Evolutionary conservation across 1,140 invertebrate species (phyloP), one percentile per base, ranked within the genome.

Genomic region (Gryon sp.): DNA sequence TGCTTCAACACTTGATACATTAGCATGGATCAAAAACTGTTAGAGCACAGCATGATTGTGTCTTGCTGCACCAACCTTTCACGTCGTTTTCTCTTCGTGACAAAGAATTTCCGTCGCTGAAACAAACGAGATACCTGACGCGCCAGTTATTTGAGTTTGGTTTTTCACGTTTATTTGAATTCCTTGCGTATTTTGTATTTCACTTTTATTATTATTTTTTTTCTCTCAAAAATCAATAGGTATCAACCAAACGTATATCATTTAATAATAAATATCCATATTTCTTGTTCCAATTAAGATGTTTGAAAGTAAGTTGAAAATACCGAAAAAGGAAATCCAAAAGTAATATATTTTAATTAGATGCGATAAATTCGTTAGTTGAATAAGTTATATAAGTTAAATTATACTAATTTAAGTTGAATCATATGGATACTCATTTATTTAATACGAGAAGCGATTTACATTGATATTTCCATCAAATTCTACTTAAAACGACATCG

Each of bases 1-100:
- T 26, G 28, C 34, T 59, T 24, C 30, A 63, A 70, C 45, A 60
- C 52, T 70, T 65, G 57, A 24, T 7, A 48, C 62, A 53, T 60
- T 36, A 45, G 9, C 34, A 14, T 57, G 48, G 4, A 40, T 46
- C 28, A 55, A 57, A 69, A 63, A 69, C 40, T 32, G 16, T 43
- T 50, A 24, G 22, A 43, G 45, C 30, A 20, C 7, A 0, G 12
- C 14, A 14, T 24, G 36, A 18, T 24, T 38, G 48, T 43, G 15
- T 59, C 50, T 59, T 36, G 28, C 52, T 60, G 62, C 22, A 19
- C n/a, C 46, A 38, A 16, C 16, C 12, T 60, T 52, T 60, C 60
- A 55, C 36, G 19, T 18, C 34, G 8, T 32, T 68, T 52, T 28
- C 32, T 15, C 38, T 43, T n/a, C 20, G 28, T 55, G 59, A 62